phyloP scores from a whole-genome alignment of 2,797 vertebrate species.

The Danionella dracula region DNA sequence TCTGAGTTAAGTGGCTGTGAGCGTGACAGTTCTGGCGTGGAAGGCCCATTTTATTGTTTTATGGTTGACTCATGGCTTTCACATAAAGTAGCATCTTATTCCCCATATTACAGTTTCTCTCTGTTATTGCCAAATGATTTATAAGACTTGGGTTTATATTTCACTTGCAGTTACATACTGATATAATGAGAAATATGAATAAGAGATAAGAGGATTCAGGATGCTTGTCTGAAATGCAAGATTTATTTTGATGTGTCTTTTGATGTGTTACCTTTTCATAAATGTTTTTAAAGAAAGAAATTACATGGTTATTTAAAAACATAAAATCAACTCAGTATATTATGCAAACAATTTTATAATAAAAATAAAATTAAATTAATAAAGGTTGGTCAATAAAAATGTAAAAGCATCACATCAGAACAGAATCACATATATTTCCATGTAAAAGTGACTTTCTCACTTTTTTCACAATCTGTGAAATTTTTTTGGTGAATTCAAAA shows the following conservation, averaged over 20 bases:
- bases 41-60: constrained; percentile 20
- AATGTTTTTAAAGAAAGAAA: no score
- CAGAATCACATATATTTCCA: no score
- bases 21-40: constrained; percentile 26
- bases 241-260: neutral
- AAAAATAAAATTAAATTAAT: no score
- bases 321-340: no score
- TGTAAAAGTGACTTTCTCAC: no score
- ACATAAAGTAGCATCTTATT: neutral
- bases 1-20: constrained; percentile 31
- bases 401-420: no score
- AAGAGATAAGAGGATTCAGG: neutral
- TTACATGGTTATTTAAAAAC: no score
- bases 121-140: neutral
- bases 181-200: neutral
- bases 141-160: neutral
- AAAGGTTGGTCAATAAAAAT: no score
- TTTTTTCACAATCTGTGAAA: no score
- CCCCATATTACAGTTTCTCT: neutral
- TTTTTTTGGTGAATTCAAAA: no score
- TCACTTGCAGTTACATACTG: neutral
- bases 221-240: neutral
- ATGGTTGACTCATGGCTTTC: constrained; percentile 24
- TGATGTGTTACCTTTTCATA: no score
- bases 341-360: no score